Conservation (phyloP, 2,888 invertebrate genomes). For the Scaeva pyrastri region DNA sequence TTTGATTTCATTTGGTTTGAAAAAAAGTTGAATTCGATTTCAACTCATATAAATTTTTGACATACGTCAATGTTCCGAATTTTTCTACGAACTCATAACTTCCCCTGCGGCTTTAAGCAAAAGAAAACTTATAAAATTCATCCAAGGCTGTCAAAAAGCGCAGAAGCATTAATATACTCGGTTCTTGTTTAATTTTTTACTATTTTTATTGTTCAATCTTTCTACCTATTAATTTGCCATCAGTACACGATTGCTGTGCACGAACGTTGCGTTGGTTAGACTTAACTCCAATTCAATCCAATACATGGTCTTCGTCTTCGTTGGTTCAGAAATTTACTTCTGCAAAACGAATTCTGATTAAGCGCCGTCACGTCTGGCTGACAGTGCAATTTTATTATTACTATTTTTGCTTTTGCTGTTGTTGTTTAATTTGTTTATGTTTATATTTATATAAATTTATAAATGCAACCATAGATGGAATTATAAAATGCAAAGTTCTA, state of each 20-base stretch:
- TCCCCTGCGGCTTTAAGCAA: background rate
- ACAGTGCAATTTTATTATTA: slow-evolving; percentile 75
- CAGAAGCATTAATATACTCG: slow-evolving; percentile 26
- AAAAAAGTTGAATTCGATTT: too few species aligned
- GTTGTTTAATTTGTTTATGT: slow-evolving; percentile 53
- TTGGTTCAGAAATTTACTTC: slow-evolving; percentile 9
- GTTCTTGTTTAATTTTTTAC: background rate
- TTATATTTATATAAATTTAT: slow-evolving; percentile 25
- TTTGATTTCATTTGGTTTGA: too few species aligned
- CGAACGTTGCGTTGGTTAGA: background rate
- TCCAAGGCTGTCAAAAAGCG: slow-evolving; percentile 33
- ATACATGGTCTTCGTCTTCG: too few species aligned
- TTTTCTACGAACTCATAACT: background rate
- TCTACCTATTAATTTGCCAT: slow-evolving; percentile 1
- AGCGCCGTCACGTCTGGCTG: slow-evolving; percentile 79
- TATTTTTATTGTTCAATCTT: background rate
- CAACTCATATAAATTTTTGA: too few species aligned
- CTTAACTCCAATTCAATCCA: slow-evolving; percentile 47
- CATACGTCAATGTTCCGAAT: too few species aligned
- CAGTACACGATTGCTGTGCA: slow-evolving; percentile 18
- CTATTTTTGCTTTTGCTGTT: slow-evolving; percentile 15
- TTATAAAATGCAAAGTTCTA: slow-evolving; percentile 24
- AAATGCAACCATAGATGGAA: slow-evolving; percentile 16
- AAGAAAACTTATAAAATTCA: slow-evolving; percentile 2
- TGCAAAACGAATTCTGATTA: slow-evolving; percentile 70